Base-by-base conservation (phyloP, 2,888 invertebrate species). In the Gnatocerus cornutus region DNA sequence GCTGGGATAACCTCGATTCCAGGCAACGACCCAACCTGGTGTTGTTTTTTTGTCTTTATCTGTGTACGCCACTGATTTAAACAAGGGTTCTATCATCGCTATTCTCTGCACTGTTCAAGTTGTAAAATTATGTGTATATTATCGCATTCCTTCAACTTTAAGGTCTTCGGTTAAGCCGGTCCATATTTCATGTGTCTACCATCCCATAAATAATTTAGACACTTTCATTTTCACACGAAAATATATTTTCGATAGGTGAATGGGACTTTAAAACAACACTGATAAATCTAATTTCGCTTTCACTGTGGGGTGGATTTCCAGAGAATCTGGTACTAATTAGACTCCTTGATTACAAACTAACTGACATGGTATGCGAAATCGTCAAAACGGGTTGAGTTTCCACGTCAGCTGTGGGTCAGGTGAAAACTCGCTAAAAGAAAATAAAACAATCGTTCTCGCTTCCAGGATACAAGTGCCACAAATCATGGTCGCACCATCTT, bases 291-390 rank as follows among this genome's bases (percentile, higher is more conserved):
- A 30, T 7, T 29, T 27, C 30, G 29, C 59, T n/a, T 59, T 59
- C 46, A 46, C 8, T 16, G 6, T 16, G 27, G 14, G 43, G 43
- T 43, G 10, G 41, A 56, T 56, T 14, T 21, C 45, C 43, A 3
- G 41, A 14, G 39, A 67, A 62, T 14, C 50, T 53, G 50, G 43
- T 45, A 46, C 27, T 63, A 68, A 69, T 69, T 69, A 69, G 62
- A 64, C 68, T 58, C 68, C 68, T 68, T 62, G 62, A 68, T 55
- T 68, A 55, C 52, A 33, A n/a, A 41, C 53, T 8, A 41, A 52
- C 39, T 21, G 21, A 21, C 21, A 21, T 1, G 21, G 21, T n/a
- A n/a, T n/a, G 21, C 4, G 21, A 21, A 21, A 4, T 21, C 21
- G 1, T 21, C 21, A 21, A 21, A 21, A 21, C n/a, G n/a, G n/a